Base-by-base conservation (phyloP, 2,113 vertebrate species). In the Eulemur rufifrons region DNA sequence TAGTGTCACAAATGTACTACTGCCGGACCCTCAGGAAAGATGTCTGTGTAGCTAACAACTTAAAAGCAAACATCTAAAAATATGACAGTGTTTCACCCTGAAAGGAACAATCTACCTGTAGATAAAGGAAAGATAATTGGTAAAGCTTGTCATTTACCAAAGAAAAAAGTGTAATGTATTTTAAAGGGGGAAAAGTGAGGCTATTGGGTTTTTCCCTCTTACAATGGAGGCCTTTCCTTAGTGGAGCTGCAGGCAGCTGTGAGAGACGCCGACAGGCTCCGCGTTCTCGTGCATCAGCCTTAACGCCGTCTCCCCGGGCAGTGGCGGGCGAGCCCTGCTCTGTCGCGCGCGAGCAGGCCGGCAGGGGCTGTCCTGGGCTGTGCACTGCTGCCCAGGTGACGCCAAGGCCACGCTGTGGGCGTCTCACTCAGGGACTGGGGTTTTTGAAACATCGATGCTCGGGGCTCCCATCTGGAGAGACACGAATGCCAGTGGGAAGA, bases 1-100 rank as follows among this genome's bases (percentile, higher is more conserved):
- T 42, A 56, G 83, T 47, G 32, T 63, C 97, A 69, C 82, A 88
- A 84, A 95, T 45, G 96, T 39, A 61, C 78, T 50, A 80, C 7
- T 1, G 23, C 64, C 64, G 37, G 39, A 15, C 66, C 32, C 32
- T 61, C 1, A 27, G 61, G 69, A 78, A 97, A 96, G 81, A 42
- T 69, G 66, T 83, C 86, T 37, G 52, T 50, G 61, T 52, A 66
- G 27, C 76, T 69, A 86, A 90, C 97, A 95, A 68, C 94, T 97
- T 97, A 94, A 68, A 97, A 97, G 91, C 95, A 97, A 94, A 52
- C 14, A 96, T 73, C 93, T 80, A 89, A 94, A 97, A 84, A 50
- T 91, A 91, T 88, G 97, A 91, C 37, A 92, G 20, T 45, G 15
- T 86, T 89, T 97, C 73, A 63, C 73, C 95, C 42, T 71, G 71